Base-by-base conservation (phyloP, 2,797 vertebrate genomes). In the Apogon hyalosoma region DNA sequence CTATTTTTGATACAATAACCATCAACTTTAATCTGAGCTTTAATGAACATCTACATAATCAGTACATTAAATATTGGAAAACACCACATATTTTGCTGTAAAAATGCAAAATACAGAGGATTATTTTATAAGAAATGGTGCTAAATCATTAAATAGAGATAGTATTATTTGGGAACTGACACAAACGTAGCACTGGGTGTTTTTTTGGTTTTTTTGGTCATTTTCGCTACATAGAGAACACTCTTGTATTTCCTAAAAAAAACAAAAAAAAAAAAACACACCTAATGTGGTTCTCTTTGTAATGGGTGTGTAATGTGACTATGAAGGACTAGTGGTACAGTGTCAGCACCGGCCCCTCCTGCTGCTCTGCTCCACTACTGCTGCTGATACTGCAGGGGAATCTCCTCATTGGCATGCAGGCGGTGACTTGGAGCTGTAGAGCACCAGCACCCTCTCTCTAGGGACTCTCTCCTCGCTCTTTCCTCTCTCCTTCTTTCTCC, bases 321-420 rank as follows among this genome's bases (percentile, higher is more conserved):
- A 80, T 83, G 38, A 73, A 82, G 82, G 86, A 84, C 79, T 89
- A 31, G 70, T 14, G 72, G 86, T 85, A 79, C 80, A 79, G 82
- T 85, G 78, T 84, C 73, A 71, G 75, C 82, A 21, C 3, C 21
- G 15, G 63, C 82, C 82, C 79, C 87, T 70, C 81, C 87, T 64
- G 81, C 83, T 82, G 77, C 63, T 86, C 71, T 60, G 66, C 69
- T 70, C 63, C 67, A 65, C 77, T 43, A 11, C 75, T 45, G 43
- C 76, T 54, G 77, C 83, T 73, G 80, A 80, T 52, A 66, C 87
- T 90, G 90, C 90, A 87, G 85, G 90, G 92, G 92, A 93, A 92
- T 93, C 92, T 93, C 86, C 90, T 93, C 90, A 93, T 91, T 93
- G 92, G 90, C 87, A 93, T 93, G 90, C 92, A 93, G 79, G 86